Evolutionary conservation across 1,140 invertebrate species (phyloP).

Genomic region (Aphelinus atriplicis): DNA sequence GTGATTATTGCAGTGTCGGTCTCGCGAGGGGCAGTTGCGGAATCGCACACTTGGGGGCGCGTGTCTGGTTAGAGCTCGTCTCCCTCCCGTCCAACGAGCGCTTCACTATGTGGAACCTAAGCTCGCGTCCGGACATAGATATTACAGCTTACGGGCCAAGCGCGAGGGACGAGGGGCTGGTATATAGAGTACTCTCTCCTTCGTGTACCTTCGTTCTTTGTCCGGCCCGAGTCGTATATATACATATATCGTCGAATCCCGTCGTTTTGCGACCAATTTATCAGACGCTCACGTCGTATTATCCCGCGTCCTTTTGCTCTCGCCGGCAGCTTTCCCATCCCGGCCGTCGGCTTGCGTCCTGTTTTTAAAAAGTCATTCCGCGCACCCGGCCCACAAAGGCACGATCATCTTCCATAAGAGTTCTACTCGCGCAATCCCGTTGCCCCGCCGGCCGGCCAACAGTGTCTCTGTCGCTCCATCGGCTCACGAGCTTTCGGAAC

Average conservation of each 20-base stretch:
- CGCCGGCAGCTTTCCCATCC: no score
- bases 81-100: slow-evolving; percentile 38
- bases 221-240: not conserved
- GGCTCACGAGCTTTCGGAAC: no score
- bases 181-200: slow-evolving; percentile 15
- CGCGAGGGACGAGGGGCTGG: not conserved
- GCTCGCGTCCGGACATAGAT: slow-evolving; percentile 31
- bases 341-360: no score
- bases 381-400: no score
- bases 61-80: not conserved
- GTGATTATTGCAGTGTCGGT: no score
- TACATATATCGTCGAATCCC: not conserved
- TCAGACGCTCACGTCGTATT: not conserved
- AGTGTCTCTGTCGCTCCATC: no score
- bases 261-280: slow-evolving; percentile 20
- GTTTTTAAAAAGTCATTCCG: no score
- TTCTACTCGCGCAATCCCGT: no score
- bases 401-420: no score
- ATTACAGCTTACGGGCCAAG: slow-evolving; percentile 30
- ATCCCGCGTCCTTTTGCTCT: not conserved
- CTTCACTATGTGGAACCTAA: slow-evolving; percentile 38
- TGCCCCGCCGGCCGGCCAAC: no score
- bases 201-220: not conserved
- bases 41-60: not conserved
- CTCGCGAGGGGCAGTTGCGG: no score